These are phyloP conservation scores for Harpegnathos saltator DNA, from an alignment of 1,140 invertebrate genomes.

Conservation along the genomic window DNA sequence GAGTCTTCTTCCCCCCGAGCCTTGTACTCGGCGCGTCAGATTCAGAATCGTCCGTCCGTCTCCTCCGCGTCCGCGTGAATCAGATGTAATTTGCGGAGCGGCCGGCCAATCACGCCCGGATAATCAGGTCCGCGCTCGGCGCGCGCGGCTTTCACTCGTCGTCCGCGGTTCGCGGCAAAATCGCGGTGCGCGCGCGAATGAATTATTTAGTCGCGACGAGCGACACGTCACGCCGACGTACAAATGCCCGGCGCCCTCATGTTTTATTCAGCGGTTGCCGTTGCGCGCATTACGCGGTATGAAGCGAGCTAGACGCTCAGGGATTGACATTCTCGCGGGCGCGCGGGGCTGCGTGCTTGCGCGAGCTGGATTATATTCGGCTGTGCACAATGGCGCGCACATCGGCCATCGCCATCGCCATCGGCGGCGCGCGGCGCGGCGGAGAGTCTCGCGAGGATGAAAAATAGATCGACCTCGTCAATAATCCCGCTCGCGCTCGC, in stretches of 20 bases:
- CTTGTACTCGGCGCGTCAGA: too few species aligned
- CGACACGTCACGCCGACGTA: constrained; percentile 41
- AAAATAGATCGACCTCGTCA: constrained; percentile 15
- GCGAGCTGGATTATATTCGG: constrained; percentile 19
- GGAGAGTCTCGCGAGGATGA: neutral
- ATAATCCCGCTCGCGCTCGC: neutral
- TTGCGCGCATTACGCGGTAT: constrained; percentile 52
- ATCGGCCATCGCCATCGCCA: too few species aligned
- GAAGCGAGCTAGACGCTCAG: constrained; percentile 42
- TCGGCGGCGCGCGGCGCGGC: too few species aligned
- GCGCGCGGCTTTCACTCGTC: constrained; percentile 27
- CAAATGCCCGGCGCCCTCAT: constrained; percentile 35
- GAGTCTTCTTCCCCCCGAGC: too few species aligned
- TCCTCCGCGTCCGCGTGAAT: too few species aligned
- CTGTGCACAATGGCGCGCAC: too few species aligned
- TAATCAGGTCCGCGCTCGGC: constrained; percentile 37
- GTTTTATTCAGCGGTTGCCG: constrained; percentile 44
- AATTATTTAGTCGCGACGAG: constrained; percentile 58
- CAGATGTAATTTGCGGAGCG: constrained; percentile 12
- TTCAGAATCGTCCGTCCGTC: too few species aligned
- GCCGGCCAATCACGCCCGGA: constrained; percentile 4
- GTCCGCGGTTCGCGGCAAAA: constrained; percentile 48
- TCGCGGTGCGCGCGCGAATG: constrained; percentile 58
- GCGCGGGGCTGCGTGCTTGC: neutral
- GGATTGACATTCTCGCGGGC: constrained; percentile 47